phyloP scores from a whole-genome alignment of 1,140 invertebrate species.

The Pogonomyrmex californicus region DNA sequence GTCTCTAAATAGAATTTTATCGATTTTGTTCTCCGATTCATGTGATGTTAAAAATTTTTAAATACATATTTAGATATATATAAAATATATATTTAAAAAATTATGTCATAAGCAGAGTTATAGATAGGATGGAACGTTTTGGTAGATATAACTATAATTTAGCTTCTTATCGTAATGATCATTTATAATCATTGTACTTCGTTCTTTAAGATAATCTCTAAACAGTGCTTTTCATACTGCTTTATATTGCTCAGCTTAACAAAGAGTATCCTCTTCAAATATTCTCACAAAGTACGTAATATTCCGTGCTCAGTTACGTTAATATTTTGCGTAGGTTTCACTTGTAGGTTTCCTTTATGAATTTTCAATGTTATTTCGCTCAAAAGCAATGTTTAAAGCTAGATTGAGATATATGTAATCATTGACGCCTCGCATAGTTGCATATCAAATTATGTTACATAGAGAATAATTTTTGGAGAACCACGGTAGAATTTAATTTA shows the following conservation, averaged over 20 bases:
- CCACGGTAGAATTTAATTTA: background rate
- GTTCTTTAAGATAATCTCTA: background rate
- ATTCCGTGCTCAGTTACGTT: background rate
- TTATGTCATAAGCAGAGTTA: background rate
- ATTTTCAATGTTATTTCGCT: slow-evolving; percentile 74
- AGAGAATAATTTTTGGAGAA: background rate
- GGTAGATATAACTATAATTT: background rate
- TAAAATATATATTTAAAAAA: background rate
- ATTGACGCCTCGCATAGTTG: background rate
- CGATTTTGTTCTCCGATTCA: background rate
- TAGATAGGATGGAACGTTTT: background rate
- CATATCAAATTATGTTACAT: background rate
- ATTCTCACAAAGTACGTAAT: background rate
- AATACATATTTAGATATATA: too few species aligned
- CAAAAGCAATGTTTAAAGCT: background rate
- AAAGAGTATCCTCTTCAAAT: background rate
- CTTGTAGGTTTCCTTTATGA: slow-evolving; percentile 90
- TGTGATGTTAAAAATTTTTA: background rate
- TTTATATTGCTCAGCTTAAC: background rate
- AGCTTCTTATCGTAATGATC: background rate
- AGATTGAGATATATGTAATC: background rate
- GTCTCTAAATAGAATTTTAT: background rate
- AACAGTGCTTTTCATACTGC: background rate
- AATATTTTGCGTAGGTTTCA: slow-evolving; percentile 71
- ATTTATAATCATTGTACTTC: background rate